Evolutionary conservation across 2,113 vertebrate species (phyloP).

Genomic region (Lepus timidus): DNA sequence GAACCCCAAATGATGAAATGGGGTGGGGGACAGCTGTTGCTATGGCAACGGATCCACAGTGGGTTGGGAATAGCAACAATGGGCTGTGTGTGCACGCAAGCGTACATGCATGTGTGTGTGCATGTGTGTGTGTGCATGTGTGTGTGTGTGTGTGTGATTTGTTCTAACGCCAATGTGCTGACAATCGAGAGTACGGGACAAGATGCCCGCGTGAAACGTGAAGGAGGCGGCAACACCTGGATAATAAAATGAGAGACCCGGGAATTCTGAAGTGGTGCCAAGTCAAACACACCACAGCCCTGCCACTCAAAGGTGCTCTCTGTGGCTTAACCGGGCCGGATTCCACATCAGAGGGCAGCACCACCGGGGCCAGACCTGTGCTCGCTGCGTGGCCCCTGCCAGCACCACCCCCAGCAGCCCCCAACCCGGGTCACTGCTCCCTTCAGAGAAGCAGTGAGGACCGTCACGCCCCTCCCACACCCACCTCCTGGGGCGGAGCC

Average conservation of each 20-base stretch:
- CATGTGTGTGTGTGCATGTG: background rate
- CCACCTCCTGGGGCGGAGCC: background rate
- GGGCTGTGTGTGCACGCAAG: background rate
- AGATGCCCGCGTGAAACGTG: background rate
- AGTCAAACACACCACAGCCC: background rate
- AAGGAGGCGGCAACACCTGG: background rate
- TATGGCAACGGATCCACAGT: slow-evolving; percentile 70
- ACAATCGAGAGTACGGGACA: background rate
- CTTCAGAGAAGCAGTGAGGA: background rate
- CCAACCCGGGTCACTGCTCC: background rate
- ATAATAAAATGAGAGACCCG: background rate
- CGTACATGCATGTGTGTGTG: background rate
- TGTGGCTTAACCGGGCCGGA: background rate
- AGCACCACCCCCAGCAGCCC: background rate
- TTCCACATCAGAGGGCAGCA: background rate
- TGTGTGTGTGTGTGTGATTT: background rate
- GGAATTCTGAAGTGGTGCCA: background rate
- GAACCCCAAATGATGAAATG: slow-evolving; percentile 67
- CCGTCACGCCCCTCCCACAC: background rate
- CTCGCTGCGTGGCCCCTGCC: background rate
- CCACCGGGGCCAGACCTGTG: background rate
- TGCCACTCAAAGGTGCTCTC: background rate
- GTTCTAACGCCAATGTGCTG: background rate
- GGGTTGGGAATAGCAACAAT: background rate
- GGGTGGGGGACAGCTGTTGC: slow-evolving; percentile 25